Conservation (phyloP, 2,797 vertebrate species). For the Periophthalmus magnuspinnatus region DNA sequence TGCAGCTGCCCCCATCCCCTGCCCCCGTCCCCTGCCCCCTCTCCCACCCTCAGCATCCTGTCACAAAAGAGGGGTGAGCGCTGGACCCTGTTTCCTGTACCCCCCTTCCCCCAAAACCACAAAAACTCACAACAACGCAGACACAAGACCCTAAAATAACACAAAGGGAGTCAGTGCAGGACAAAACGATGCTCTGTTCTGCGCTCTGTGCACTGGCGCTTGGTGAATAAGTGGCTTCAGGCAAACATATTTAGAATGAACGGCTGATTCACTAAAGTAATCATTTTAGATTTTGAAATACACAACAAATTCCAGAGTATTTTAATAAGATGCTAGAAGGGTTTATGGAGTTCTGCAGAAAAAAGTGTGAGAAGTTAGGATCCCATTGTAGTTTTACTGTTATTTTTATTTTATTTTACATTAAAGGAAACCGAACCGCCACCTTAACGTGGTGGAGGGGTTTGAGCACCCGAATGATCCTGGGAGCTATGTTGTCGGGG, state of each 20-base stretch:
- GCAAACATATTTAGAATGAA: slow-evolving; percentile 1
- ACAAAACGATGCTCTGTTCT: slow-evolving; percentile 25
- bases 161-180: slow-evolving; percentile 22
- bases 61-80: slow-evolving; percentile 41
- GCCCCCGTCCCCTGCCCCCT: slow-evolving; percentile 7
- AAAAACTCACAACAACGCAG: not conserved
- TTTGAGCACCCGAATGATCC: too few species aligned
- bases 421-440: too few species aligned
- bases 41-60: slow-evolving; percentile 33
- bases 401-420: too few species aligned
- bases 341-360: too few species aligned
- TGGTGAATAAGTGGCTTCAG: not conserved
- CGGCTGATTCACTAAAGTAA: not conserved
- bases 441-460: too few species aligned
- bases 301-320: not conserved
- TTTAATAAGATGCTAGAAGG: too few species aligned
- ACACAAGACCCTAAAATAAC: slow-evolving; percentile 18
- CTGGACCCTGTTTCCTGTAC: slow-evolving; percentile 24
- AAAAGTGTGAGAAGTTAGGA: too few species aligned
- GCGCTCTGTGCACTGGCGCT: not conserved
- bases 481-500: too few species aligned
- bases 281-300: not conserved
- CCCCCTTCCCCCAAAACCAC: slow-evolving; percentile 22
- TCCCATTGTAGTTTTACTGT: too few species aligned
- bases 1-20: slow-evolving; percentile 57